Evolutionary conservation across 1,140 invertebrate genomes (phyloP).

Genomic region (Platorchestia sp.): DNA sequence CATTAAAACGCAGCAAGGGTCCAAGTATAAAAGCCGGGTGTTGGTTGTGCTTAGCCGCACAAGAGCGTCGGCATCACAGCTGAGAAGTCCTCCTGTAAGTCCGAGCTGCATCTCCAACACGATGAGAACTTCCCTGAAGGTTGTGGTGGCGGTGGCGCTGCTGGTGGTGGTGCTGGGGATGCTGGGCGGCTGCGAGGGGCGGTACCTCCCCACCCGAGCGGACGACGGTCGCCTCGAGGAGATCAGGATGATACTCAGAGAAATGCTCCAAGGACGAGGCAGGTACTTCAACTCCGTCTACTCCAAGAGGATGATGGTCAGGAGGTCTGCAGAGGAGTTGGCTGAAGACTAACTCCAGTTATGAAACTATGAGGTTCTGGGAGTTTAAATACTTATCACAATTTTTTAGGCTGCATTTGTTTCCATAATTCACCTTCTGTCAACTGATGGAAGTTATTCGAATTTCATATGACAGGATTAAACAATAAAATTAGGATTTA

Average conservation of each 20-base stretch:
- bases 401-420: neutral
- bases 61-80: neutral
- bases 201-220: constrained; percentile 25
- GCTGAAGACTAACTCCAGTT: neutral
- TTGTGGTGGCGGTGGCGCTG: constrained; percentile 7
- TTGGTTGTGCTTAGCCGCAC: neutral
- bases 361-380: neutral
- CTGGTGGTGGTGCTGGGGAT: constrained; percentile 39
- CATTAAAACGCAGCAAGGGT: too few relatives aligned
- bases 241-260: constrained; percentile 39
- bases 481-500: too few relatives aligned
- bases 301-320: constrained; percentile 28
- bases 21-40: too few relatives aligned
- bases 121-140: neutral
- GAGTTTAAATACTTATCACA: neutral
- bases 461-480: too few relatives aligned
- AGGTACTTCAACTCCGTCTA: neutral
- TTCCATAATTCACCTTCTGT: neutral
- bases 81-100: neutral
- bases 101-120: neutral
- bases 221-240: constrained; percentile 32
- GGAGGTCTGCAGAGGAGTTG: neutral
- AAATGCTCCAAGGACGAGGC: neutral
- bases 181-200: constrained; percentile 16
- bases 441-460: neutral